Evolutionary conservation across 1,140 invertebrate species (phyloP).

Genomic region (Zaprionus ornatus): DNA sequence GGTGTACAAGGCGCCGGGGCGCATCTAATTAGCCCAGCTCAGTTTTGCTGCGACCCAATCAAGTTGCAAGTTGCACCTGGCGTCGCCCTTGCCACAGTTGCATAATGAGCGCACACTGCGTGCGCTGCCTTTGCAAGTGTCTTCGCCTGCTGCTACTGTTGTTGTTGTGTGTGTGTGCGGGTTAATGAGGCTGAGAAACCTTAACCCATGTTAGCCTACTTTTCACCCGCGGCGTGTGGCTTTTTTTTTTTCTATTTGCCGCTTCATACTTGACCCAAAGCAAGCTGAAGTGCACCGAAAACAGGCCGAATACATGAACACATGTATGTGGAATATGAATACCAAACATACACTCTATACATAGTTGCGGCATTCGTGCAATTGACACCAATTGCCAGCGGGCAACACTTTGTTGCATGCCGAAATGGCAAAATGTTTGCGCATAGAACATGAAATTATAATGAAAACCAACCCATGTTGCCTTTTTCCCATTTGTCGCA

Average conservation of each 20-base stretch:
- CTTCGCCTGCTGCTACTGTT: background rate
- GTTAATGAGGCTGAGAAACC: slow-evolving; percentile 72
- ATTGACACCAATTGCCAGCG: slow-evolving; percentile 64
- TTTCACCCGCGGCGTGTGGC: slow-evolving; percentile 26
- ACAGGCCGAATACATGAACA: slow-evolving; percentile 2
- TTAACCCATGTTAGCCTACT: slow-evolving; percentile 66
- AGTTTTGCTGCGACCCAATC: slow-evolving; percentile 9
- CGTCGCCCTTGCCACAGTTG: slow-evolving; percentile 25
- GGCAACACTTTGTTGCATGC: slow-evolving; percentile 1
- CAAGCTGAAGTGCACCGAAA: slow-evolving; percentile 23
- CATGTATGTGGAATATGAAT: slow-evolving; percentile 6
- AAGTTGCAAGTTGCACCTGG: slow-evolving; percentile 8
- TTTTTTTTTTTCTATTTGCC: slow-evolving; percentile 35
- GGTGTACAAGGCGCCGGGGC: background rate
- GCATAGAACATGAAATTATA: slow-evolving; percentile 10
- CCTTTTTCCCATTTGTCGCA: background rate
- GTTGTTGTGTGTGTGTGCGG: background rate
- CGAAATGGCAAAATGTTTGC: slow-evolving; percentile 5
- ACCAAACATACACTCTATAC: background rate
- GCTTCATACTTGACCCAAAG: slow-evolving; percentile 64
- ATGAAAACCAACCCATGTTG: background rate
- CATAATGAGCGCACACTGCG: slow-evolving; percentile 27
- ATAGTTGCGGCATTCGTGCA: slow-evolving; percentile 61
- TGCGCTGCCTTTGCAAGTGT: slow-evolving; percentile 22
- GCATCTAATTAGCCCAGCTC: slow-evolving; percentile 35